These are phyloP conservation scores for Patella pellucida DNA, from an alignment of 2,888 invertebrate species.

Conservation along the genomic window DNA sequence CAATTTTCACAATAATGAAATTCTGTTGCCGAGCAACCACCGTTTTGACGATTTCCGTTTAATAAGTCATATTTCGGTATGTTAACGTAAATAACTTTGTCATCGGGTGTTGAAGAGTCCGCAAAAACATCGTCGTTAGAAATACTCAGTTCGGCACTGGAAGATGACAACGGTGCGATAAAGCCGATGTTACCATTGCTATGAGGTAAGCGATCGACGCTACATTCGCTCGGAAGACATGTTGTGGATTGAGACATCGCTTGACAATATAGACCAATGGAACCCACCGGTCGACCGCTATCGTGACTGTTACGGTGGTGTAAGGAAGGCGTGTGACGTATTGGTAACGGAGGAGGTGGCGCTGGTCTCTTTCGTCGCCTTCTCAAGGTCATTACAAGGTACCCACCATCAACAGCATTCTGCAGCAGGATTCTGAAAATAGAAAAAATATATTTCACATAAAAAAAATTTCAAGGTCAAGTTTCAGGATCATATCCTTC, in stretches of 20 bases:
- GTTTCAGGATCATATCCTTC: too few species aligned
- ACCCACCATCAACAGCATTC: constrained; percentile 52
- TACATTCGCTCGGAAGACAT: constrained; percentile 25
- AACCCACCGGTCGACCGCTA: background rate
- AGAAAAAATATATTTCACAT: background rate
- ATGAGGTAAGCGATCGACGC: background rate
- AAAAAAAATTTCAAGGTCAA: too few species aligned
- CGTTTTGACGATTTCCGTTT: constrained; percentile 5
- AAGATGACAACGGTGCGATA: background rate
- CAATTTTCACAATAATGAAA: constrained; percentile 21
- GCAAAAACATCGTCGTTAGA: constrained; percentile 44
- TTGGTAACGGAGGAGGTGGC: constrained; percentile 47
- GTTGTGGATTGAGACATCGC: constrained; percentile 31
- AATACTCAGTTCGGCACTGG: constrained; percentile 36
- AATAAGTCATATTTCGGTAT: constrained; percentile 33
- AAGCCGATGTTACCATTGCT: background rate
- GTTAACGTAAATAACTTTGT: constrained; percentile 39
- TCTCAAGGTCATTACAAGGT: constrained; percentile 54
- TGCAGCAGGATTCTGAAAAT: constrained; percentile 46
- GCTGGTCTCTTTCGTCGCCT: constrained; percentile 52
- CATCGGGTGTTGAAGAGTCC: constrained; percentile 35
- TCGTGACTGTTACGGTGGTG: constrained; percentile 2
- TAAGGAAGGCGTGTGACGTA: constrained; percentile 35
- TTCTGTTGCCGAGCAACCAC: constrained; percentile 1
- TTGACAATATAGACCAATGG: constrained; percentile 22